These are phyloP conservation scores for Pammene fasciana DNA, from an alignment of 2,888 invertebrate genomes.

Conservation along the genomic window DNA sequence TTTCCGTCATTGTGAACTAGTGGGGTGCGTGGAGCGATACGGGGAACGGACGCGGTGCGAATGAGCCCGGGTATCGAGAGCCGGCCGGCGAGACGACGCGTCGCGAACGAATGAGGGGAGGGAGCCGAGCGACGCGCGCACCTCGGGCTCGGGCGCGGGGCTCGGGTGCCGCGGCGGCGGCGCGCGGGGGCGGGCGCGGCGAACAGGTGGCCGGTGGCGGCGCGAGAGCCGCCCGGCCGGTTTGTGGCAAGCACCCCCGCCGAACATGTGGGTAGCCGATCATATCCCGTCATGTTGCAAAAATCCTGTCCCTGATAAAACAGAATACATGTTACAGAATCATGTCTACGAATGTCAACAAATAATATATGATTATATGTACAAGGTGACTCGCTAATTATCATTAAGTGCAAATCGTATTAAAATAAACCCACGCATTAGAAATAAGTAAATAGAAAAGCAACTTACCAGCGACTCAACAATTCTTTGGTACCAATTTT, in stretches of 20 bases:
- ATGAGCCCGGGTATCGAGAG: slow-evolving; percentile 68
- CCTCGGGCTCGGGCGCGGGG: slow-evolving; percentile 57
- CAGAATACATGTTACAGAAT: not conserved
- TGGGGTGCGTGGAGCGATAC: slow-evolving; percentile 64
- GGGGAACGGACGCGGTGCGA: slow-evolving; percentile 71
- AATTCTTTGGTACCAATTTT: no score
- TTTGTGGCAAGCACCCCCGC: slow-evolving; percentile 50
- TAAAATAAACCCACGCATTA: no score
- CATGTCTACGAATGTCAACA: not conserved
- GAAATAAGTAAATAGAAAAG: no score
- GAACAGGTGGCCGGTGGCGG: slow-evolving; percentile 72
- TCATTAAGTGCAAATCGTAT: no score
- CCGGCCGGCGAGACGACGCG: slow-evolving; percentile 79
- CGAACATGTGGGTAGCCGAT: slow-evolving; percentile 63
- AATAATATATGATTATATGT: no score
- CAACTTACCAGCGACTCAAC: no score
- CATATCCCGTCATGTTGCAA: slow-evolving; percentile 11
- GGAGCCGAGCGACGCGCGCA: slow-evolving; percentile 72
- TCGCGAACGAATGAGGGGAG: slow-evolving; percentile 81
- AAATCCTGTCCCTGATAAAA: slow-evolving; percentile 11
- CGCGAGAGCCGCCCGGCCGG: slow-evolving; percentile 45
- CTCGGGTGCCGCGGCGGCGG: slow-evolving; percentile 53
- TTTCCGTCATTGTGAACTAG: slow-evolving; percentile 75
- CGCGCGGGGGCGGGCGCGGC: slow-evolving; percentile 54
- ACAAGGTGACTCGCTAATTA: no score